A percentile compares a stretch with the other conserved stretches of the same genome.
Evolutionary conservation across 2,797 vertebrate species (phyloP).

Genomic region (Jordanella pulchra): DNA sequence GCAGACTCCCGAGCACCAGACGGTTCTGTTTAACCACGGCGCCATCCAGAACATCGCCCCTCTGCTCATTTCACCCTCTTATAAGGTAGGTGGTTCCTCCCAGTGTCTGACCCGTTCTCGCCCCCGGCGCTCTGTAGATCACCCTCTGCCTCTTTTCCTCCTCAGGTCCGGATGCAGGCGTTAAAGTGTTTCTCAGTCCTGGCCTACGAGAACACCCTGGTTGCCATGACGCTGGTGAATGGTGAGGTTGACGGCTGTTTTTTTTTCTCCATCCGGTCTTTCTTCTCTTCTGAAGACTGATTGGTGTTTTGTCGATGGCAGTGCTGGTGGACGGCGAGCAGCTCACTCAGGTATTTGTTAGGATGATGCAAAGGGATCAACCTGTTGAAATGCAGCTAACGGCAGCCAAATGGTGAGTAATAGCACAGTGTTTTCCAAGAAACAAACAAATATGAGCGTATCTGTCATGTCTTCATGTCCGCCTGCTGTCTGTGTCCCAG

Average conservation of each 20-base stretch:
- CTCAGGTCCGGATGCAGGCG: conserved; percentile 96
- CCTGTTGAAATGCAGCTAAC: conserved; percentile 99
- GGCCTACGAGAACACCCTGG: conserved; percentile 97
- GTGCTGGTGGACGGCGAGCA: conserved; percentile 94
- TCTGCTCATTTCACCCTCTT: conserved; percentile 90
- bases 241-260: conserved; percentile 78
- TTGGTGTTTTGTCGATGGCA: conserved; percentile 53
- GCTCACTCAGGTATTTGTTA: conserved; percentile 96
- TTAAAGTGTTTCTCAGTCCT: conserved; percentile 98
- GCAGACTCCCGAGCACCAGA: conserved; percentile 97
- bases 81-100: conserved; percentile 83
- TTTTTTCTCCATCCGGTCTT: neutral
- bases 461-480: neutral
- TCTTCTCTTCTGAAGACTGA: neutral
- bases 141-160: conserved; percentile 5
- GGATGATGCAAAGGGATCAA: conserved; percentile 99
- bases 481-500: conserved; percentile 74
- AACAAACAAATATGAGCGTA: no score
- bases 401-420: conserved; percentile 95
- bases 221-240: conserved; percentile 95
- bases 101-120: neutral
- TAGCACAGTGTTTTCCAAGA: accelerated
- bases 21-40: conserved; percentile 94
- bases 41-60: conserved; percentile 97
- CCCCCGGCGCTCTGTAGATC: neutral